Conservation (phyloP, 2,113 vertebrate genomes). For the Cichladusa arquata region DNA sequence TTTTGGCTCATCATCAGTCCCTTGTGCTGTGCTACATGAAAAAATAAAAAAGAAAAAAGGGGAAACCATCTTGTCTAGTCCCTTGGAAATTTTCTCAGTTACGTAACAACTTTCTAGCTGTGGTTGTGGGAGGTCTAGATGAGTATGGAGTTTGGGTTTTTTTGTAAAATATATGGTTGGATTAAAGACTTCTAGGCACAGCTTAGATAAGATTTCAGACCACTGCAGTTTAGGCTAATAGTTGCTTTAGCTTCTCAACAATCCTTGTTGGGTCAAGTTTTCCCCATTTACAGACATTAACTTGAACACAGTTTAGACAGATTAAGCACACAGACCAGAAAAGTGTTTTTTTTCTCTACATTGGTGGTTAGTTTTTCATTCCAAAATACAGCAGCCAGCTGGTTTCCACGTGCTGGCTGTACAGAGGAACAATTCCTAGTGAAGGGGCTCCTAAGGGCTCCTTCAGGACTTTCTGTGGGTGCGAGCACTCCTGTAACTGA, state of each 20-base stretch:
- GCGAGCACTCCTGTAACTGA: neutral
- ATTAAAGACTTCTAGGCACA: neutral
- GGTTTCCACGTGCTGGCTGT: rapidly evolving
- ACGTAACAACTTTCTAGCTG: neutral
- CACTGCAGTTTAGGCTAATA: neutral
- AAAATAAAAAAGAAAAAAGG: neutral
- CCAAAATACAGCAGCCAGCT: neutral
- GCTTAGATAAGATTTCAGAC: neutral
- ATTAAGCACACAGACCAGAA: neutral
- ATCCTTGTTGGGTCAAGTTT: neutral
- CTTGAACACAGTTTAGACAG: neutral
- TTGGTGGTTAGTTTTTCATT: neutral
- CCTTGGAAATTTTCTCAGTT: neutral
- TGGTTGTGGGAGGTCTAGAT: neutral
- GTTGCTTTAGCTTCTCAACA: neutral
- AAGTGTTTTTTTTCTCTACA: neutral
- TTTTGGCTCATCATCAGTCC: neutral
- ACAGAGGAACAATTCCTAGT: neutral
- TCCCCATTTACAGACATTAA: neutral
- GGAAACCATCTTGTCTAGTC: neutral
- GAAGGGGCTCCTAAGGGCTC: neutral
- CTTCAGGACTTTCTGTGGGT: rapidly evolving
- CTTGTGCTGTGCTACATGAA: neutral
- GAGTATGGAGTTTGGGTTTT: rapidly evolving
- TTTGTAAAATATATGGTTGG: neutral